phyloP scores from a whole-genome alignment of 2,888 invertebrate species.

The Limnephilus rhombicus region DNA sequence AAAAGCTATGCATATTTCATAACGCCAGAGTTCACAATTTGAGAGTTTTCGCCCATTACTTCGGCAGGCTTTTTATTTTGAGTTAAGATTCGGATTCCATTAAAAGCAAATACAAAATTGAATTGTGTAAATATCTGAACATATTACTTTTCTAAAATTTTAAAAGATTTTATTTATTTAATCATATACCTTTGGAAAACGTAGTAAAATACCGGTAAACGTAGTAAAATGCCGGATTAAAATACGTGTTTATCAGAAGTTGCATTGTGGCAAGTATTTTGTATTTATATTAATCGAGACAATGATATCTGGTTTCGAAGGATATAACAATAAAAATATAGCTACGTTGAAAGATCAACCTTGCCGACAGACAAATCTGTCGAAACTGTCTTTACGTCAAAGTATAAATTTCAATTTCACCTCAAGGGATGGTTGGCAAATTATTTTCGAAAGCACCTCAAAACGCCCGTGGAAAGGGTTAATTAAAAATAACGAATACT shows the following conservation, averaged over 20 bases:
- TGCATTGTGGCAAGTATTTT: background rate
- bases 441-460: constrained; percentile 8
- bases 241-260: background rate
- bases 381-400: constrained; percentile 24
- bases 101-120: too few species aligned
- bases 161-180: background rate
- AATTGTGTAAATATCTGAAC: background rate
- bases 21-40: background rate
- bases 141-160: background rate
- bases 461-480: constrained; percentile 39
- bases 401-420: constrained; percentile 54
- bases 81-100: background rate
- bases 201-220: background rate
- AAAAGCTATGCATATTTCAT: background rate
- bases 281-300: constrained; percentile 15
- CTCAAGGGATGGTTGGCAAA: constrained; percentile 19
- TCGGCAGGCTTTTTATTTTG: background rate
- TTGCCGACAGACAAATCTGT: background rate
- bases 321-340: constrained; percentile 57
- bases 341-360: constrained; percentile 50
- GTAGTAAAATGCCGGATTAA: background rate
- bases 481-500: constrained; percentile 48
- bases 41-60: background rate
- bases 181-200: background rate
- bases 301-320: constrained; percentile 54